Percentiles rank a stretch among this genome's conserved stretches.
Evolutionary conservation across 2,888 invertebrate species (phyloP).

Genomic region (Ophion ellenae): DNA sequence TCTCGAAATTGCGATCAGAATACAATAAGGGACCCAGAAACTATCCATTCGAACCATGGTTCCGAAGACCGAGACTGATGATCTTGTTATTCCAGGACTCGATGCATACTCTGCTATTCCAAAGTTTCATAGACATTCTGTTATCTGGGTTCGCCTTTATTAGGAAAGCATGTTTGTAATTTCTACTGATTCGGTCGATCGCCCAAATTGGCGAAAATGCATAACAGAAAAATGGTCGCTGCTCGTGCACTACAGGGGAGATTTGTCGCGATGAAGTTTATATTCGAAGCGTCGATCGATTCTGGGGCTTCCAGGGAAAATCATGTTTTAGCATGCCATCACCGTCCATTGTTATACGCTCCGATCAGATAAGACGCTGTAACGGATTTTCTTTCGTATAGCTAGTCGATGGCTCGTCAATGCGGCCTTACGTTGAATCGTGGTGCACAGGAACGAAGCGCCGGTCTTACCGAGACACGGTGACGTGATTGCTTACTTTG

Average conservation of each 20-base stretch:
- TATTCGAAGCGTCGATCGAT: slow-evolving; percentile 27
- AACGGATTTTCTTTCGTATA: slow-evolving; percentile 36
- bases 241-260: neutral
- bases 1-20: neutral
- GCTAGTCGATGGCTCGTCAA: slow-evolving; percentile 24
- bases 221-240: neutral
- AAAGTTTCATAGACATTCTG: neutral
- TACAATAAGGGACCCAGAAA: neutral
- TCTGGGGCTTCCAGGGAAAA: slow-evolving; percentile 5
- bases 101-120: neutral
- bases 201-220: neutral
- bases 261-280: slow-evolving; percentile 2
- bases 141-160: neutral
- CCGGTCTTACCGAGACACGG: slow-evolving; percentile 18
- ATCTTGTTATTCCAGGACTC: no score
- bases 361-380: slow-evolving; percentile 13
- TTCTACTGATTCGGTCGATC: neutral
- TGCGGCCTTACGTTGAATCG: slow-evolving; percentile 27
- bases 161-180: neutral
- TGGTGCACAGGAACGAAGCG: slow-evolving; percentile 7
- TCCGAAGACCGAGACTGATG: neutral
- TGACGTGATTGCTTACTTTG: slow-evolving; percentile 28
- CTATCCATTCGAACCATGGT: neutral
- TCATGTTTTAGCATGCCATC: slow-evolving; percentile 8
- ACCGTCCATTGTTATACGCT: slow-evolving; percentile 30